Evolutionary conservation across 2,888 invertebrate genomes (phyloP), one percentile per base, ranked within the genome.

Genomic region (Erebia palarica): DNA sequence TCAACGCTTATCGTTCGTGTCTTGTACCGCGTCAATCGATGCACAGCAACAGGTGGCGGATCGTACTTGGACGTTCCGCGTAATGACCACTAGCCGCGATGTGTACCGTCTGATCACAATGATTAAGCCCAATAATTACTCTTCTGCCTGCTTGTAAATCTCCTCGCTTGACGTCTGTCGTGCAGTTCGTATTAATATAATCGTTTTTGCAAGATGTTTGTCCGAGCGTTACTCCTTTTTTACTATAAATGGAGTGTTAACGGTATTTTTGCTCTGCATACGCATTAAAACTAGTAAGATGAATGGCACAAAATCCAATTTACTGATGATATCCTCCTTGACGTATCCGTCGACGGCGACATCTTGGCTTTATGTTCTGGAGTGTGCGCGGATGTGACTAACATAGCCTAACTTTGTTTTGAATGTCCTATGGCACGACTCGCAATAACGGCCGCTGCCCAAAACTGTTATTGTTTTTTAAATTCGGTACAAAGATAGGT

Each of bases 1-100:
- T 47, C 47, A 47, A 11, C 51, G 64, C 65, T 65, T 36, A 18
- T n/a, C 11, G 16, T 49, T 49, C 47, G 13, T 58, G n/a, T 44
- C 64, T 71, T 65, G 64, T 51, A 47, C 64, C 59, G 60, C 47
- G 16, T 27, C 49, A n/a, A 42, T 47, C 66, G 27, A 51, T 49
- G 51, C 58, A 7, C 51, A 68, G 64, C 68, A 71, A 71, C 71
- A 71, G 71, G 71, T 71, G 71, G 51, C n/a, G 44, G 42, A n/a
- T 65, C 58, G 71, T 36, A 65, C 68, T 71, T 65, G 64, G 44
- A 44, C 59, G 58, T 65, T 65, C 68, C 61, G 59, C n/a, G 67
- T 57, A 63, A 49, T 63, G 67, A 63, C 49, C 66, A 66, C 66
- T 66, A 16, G 61, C 60, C 55, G 27, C 61, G n/a, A 13, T 65